Conservation (phyloP, 2,113 vertebrate species). For the Lasiurus borealis region DNA sequence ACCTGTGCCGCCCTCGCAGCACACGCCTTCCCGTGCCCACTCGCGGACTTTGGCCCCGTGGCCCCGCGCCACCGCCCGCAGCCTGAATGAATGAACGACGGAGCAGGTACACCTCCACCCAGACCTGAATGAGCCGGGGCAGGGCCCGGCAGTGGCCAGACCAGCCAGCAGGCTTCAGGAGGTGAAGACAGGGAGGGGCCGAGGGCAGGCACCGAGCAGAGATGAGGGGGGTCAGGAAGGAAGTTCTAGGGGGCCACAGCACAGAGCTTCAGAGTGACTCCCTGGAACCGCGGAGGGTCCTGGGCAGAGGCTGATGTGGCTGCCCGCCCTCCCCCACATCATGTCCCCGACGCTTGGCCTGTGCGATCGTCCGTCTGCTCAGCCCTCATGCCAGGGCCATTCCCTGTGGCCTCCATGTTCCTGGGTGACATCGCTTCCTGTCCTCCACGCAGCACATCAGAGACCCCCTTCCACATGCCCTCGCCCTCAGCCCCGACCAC, state of each 20-base stretch:
- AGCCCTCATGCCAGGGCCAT: too few relatives aligned
- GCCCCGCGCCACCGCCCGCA: not conserved
- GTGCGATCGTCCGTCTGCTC: not conserved
- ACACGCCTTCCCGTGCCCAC: not conserved
- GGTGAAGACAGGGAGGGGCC: not conserved
- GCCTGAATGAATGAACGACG: not conserved
- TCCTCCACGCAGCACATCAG: not conserved
- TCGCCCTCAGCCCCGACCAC: not conserved
- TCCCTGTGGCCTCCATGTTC: not conserved
- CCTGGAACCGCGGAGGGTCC: not conserved
- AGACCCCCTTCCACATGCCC: not conserved
- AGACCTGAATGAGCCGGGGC: not conserved
- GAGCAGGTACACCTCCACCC: not conserved
- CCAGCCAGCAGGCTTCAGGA: rapidly evolving
- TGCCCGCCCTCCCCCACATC: too few relatives aligned
- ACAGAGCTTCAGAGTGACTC: not conserved
- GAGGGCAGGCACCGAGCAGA: not conserved
- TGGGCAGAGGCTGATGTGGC: not conserved
- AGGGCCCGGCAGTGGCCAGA: not conserved
- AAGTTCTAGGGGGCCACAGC: not conserved
- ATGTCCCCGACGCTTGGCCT: not conserved
- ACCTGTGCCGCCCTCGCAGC: not conserved
- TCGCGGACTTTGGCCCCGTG: not conserved
- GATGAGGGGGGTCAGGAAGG: not conserved
- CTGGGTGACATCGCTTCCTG: not conserved